These are phyloP conservation scores for Junonia oenone DNA, from an alignment of 2,888 invertebrate species.

Conservation along the genomic window DNA sequence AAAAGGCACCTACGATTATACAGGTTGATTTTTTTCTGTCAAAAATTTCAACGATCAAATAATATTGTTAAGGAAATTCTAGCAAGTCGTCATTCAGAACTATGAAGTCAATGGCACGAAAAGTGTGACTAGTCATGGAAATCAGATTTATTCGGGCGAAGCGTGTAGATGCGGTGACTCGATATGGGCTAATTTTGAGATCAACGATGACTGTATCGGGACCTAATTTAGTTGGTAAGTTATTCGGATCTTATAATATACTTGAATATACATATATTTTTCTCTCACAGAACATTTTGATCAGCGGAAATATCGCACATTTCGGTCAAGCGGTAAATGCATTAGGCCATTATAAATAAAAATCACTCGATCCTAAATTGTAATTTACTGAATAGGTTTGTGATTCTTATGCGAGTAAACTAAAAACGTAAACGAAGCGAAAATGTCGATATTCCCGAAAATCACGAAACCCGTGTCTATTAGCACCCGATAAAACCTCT, in stretches of 20 bases:
- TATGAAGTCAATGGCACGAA: constrained; percentile 37
- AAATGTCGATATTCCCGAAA: constrained; percentile 52
- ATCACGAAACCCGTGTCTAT: constrained; percentile 38
- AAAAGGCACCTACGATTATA: background rate
- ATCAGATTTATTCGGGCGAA: constrained; percentile 23
- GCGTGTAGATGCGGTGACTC: constrained; percentile 59
- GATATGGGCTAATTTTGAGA: constrained; percentile 68
- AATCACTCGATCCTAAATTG: background rate
- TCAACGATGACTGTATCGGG: constrained; percentile 59
- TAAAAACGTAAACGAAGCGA: constrained; percentile 12
- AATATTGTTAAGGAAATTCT: background rate
- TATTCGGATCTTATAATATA: constrained; percentile 28
- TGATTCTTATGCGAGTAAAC: constrained; percentile 8
- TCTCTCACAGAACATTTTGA: constrained; percentile 30
- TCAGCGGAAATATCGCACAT: constrained; percentile 51
- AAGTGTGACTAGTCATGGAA: constrained; percentile 47
- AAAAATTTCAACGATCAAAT: background rate
- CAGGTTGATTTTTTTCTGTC: background rate
- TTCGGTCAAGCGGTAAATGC: constrained; percentile 37
- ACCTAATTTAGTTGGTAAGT: constrained; percentile 30
- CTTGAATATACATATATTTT: constrained; percentile 28
- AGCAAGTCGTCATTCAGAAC: background rate
- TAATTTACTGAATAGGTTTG: background rate
- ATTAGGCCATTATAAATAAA: constrained; percentile 35
- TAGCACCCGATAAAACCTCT: constrained; percentile 51